Percentiles rank a stretch among this genome's conserved stretches.
Conservation (phyloP, 2,888 invertebrate genomes). For the Agonopterix alstromeriana region DNA sequence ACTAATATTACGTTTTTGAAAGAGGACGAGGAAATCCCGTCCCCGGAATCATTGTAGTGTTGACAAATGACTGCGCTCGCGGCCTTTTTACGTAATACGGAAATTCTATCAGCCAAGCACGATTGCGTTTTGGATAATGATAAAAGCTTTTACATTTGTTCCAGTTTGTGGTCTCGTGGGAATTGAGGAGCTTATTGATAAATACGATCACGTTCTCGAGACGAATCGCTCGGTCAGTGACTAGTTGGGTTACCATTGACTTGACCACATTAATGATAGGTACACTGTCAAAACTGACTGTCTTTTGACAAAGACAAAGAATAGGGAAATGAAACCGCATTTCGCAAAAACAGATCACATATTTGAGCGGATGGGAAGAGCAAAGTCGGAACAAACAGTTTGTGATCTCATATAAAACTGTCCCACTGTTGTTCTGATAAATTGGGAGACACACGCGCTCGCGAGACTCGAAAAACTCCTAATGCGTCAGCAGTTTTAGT, state of each 20-base stretch:
- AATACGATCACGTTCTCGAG: conserved; percentile 20
- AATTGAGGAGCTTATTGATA: background rate
- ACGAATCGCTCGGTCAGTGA: conserved; percentile 1
- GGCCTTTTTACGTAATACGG: conserved; percentile 17
- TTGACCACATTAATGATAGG: too few relatives aligned
- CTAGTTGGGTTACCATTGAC: too few relatives aligned
- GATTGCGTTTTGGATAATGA: background rate
- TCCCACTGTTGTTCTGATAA: conserved; percentile 15
- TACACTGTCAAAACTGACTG: too few relatives aligned
- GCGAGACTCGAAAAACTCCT: conserved; percentile 32
- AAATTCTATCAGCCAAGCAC: conserved; percentile 1
- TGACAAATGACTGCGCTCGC: conserved; percentile 37
- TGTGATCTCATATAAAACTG: conserved; percentile 1
- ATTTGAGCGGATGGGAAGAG: too few relatives aligned
- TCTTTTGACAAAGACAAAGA: too few relatives aligned
- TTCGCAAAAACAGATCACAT: too few relatives aligned
- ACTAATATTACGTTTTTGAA: conserved; percentile 45
- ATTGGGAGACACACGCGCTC: conserved; percentile 22
- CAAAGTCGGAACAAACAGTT: background rate
- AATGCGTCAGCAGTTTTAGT: conserved; percentile 46
- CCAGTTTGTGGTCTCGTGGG: background rate
- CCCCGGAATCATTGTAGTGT: conserved; percentile 35
- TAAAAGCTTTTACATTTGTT: conserved; percentile 1
- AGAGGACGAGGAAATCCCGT: conserved; percentile 30
- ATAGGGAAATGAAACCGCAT: too few relatives aligned